phyloP scores from a whole-genome alignment of 1,140 invertebrate species.

The Pseudomyrmex cubaensis region DNA sequence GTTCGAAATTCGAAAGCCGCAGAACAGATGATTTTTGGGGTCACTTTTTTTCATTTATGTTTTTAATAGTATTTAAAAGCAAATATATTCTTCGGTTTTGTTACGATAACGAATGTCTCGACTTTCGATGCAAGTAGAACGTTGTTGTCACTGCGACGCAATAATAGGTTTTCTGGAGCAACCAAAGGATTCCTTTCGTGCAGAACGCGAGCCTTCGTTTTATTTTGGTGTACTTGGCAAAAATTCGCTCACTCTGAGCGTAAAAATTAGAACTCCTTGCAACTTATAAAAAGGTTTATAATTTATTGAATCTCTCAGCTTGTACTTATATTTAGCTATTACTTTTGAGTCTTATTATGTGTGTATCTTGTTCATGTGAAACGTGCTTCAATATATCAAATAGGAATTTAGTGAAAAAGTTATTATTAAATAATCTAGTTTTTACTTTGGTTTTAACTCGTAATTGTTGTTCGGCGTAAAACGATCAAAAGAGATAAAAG shows the following conservation, averaged over 20 bases:
- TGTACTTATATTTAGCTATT: constrained; percentile 28
- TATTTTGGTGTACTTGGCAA: not conserved
- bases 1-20: not conserved
- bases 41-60: not conserved
- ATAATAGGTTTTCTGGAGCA: constrained; percentile 25
- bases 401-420: not conserved
- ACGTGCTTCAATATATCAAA: not conserved
- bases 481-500: constrained; percentile 16
- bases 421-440: constrained; percentile 11
- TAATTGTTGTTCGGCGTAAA: constrained; percentile 36
- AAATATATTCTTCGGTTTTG: not conserved
- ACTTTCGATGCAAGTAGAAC: constrained; percentile 13
- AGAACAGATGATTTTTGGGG: not conserved
- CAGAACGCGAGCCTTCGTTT: constrained; percentile 21
- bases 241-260: constrained; percentile 15
- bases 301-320: constrained; percentile 33
- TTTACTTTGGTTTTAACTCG: constrained; percentile 9
- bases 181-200: constrained; percentile 33
- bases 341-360: constrained; percentile 10
- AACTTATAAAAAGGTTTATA: constrained; percentile 37
- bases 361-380: not conserved
- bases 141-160: not conserved
- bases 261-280: constrained; percentile 46
- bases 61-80: too few species aligned
- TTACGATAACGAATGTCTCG: not conserved